Base-by-base conservation (phyloP, 2,113 vertebrate species). In the Phyllostomus hastatus region DNA sequence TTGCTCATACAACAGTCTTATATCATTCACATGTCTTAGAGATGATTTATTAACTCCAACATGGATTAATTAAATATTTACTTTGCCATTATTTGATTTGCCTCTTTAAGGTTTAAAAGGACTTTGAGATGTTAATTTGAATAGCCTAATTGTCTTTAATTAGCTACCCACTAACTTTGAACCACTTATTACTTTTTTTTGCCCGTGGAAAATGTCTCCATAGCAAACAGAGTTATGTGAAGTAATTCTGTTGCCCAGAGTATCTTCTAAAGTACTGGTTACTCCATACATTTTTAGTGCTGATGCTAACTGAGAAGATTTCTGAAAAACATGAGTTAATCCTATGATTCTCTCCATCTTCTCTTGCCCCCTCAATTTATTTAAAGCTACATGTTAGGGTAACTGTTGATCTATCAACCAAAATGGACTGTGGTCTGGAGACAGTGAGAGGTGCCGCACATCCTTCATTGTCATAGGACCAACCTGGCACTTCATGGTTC, bases 61-160 rank as follows among this genome's bases (percentile, higher is more conserved):
- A 50, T 73, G 11, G 95, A 92, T 94, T 70, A 94, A 92, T 95
- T 94, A 95, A 80, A 93, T 91, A 84, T 87, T 97, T 96, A 94
- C 72, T 85, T 92, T 79, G 11, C n/a, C 57, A 67, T 85, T 2
- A 43, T 91, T 80, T 83, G 33, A 59, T 73, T 91, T 94, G 35
- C 31, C 26, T 73, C 57, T 24, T 94, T 73, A 94, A 50, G 73
- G 75, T 83, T 93, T 70, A 94, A 54, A 92, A 90, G 64, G 61
- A 83, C 41, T 87, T 94, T 41, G 64, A 87, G 73, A 17, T 94
- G 28, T 86, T 92, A 22, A 89, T 91, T 95, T 85, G 20, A 94
- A 89, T 82, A 88, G 2, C 7, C 22, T 33, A 90, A 24, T n/a
- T 95, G 10, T 70, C 33, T 97, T 97, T 79, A 81, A 78, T 75